phyloP scores from a whole-genome alignment of 30 jellyfish, hydroid and myxozoan genomes.

The Clytia hemisphaerica region DNA sequence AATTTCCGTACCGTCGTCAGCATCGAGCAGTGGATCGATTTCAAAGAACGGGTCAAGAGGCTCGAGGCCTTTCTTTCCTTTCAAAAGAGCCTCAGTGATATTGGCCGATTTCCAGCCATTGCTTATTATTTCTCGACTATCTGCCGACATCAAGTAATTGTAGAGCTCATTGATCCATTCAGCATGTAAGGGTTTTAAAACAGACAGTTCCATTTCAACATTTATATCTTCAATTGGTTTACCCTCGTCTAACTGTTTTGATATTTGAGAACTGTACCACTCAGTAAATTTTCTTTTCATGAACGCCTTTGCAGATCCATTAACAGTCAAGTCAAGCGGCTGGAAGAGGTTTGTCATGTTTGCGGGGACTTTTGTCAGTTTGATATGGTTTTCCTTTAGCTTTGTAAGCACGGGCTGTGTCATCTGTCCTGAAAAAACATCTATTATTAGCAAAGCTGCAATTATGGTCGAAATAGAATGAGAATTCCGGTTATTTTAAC shows the following conservation, averaged over 20 bases:
- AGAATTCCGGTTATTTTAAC: too few relatives aligned
- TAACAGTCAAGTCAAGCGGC: constrained; percentile 6
- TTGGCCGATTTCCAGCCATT: constrained; percentile 12
- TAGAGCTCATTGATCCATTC: constrained; percentile 6
- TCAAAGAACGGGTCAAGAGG: constrained; percentile 4
- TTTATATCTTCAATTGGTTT: constrained; percentile 13
- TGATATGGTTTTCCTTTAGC: neutral
- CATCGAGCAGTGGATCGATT: constrained; percentile 24
- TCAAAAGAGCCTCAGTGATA: neutral
- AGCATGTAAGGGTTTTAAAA: constrained; percentile 10
- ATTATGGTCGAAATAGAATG: too few relatives aligned
- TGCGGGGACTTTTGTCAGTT: constrained; percentile 2
- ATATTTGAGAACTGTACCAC: neutral
- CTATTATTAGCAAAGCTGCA: constrained; percentile 1
- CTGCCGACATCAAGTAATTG: too few relatives aligned
- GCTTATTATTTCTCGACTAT: too few relatives aligned
- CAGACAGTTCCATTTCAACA: neutral
- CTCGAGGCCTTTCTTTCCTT: constrained; percentile 3
- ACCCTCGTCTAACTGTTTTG: constrained; percentile 1
- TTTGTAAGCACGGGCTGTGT: neutral
- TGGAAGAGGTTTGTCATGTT: constrained; percentile 16
- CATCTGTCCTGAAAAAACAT: constrained; percentile 2
- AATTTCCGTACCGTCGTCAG: too few relatives aligned
- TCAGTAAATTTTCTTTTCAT: constrained; percentile 18
- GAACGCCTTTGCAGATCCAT: constrained; percentile 2